Base-by-base conservation (phyloP, 1,140 invertebrate genomes). In the Cataglyphis hispanica region DNA sequence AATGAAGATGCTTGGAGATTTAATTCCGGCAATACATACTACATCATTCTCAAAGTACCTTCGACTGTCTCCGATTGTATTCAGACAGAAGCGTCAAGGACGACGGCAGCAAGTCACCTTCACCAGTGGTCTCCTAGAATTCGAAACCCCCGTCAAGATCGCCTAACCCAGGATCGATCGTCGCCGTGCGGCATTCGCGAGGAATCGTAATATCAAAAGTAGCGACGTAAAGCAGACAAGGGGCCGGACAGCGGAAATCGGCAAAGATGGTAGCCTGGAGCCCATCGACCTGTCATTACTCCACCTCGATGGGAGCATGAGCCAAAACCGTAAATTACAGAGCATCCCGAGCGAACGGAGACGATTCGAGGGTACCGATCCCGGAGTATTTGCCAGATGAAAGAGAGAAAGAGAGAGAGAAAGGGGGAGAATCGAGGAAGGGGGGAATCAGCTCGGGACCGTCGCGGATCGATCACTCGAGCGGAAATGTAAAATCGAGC, bases 261-360 rank as follows among this genome's bases (percentile, higher is more conserved):
- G 85, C 64, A 60, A 80, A 80, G 88, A 89, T 89, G 78, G 88
- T 90, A 90, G 88, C 87, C 67, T 63, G 60, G 43, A 87, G 78
- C 66, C 80, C 87, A 90, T 90, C 88, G 88, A 87, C 86, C 89
- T 87, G 88, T 90, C 89, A 90, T 90, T 90, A 90, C 89, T 86
- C 88, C 89, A 86, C 86, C 88, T 88, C 89, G 88, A 90, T 88
- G 72, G 86, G 53, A 89, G 86, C 88, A 86, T 87, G 86, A 90
- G 84, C 77, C 86, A 90, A 90, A 90, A 90, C 78, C 89, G 86
- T 90, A 88, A 90, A 90, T 90, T 90, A 90, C 72, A 60, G 77
- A 78, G 86, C 64, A 50, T 80, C 64, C 50, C 63, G 58, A 72
- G 61, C 6, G 46, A 27, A 72, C 34, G 37, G 76, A 81, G 84